These are phyloP conservation scores for Pelvicachromis taeniatus DNA, from an alignment of 2,113 vertebrate species.

Conservation along the genomic window DNA sequence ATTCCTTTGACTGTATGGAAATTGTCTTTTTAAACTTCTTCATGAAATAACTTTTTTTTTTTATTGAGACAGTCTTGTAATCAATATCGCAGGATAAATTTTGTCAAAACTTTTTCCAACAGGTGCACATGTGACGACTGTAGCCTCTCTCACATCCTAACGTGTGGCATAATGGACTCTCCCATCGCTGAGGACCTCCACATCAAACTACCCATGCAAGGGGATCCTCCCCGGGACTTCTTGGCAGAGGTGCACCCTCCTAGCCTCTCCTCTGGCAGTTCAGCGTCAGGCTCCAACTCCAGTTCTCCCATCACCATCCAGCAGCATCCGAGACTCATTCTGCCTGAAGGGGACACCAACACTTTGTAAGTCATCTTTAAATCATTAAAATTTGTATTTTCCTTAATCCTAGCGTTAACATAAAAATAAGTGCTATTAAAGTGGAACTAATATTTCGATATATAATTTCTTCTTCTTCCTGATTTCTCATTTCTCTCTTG, in stretches of 20 bases:
- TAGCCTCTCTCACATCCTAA: conserved; percentile 97
- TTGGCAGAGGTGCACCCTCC: conserved; percentile 87
- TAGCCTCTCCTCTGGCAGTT: conserved; percentile 93
- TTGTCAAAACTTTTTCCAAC: not conserved
- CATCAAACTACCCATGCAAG: conserved; percentile 84
- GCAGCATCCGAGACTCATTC: conserved; percentile 84
- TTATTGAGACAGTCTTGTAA: not conserved
- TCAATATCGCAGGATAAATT: not conserved
- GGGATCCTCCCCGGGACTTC: conserved; percentile 84
- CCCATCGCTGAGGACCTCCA: conserved; percentile 88
- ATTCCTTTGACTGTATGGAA: not conserved
- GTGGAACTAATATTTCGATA: not conserved
- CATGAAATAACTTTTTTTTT: not conserved
- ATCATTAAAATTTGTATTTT: not conserved
- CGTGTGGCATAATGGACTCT: conserved; percentile 96
- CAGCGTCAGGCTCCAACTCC: conserved; percentile 90
- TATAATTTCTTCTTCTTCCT: not conserved
- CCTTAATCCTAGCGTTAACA: not conserved
- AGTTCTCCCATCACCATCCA: conserved; percentile 90
- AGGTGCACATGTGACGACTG: conserved; percentile 99
- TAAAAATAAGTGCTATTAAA: not conserved
- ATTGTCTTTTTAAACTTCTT: not conserved
- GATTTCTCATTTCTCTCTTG: conserved; percentile 11
- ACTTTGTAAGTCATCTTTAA: conserved; percentile 80
- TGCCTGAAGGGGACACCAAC: conserved; percentile 76